phyloP scores from a whole-genome alignment of 2,888 invertebrate genomes.

The Mythimna ferrago region DNA sequence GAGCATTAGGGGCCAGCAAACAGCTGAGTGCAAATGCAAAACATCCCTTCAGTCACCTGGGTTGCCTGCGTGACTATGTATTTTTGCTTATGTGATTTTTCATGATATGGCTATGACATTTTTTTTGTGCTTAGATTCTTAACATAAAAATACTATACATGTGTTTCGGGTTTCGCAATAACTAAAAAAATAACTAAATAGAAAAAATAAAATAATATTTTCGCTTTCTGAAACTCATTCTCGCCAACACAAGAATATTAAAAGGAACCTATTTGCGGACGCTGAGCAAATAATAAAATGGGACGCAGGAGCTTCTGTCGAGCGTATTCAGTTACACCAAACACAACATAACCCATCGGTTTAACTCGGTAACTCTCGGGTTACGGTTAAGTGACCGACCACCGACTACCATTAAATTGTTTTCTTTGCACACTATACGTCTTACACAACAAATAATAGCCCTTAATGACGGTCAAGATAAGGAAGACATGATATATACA shows the following conservation, averaged over 20 bases:
- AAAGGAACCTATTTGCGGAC: slow-evolving; percentile 70
- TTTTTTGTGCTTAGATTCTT: no score
- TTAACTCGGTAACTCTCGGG: slow-evolving; percentile 72
- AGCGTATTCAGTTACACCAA: slow-evolving; percentile 84
- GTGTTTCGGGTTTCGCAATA: no score
- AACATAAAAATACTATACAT: no score
- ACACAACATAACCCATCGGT: slow-evolving; percentile 86
- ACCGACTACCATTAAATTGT: slow-evolving; percentile 88
- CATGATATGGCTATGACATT: no score
- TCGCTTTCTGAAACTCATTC: slow-evolving; percentile 31
- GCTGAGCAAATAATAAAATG: slow-evolving; percentile 78
- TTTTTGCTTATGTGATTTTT: no score
- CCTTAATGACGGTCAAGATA: slow-evolving; percentile 62
- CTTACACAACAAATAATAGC: slow-evolving; percentile 71
- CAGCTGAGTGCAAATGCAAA: no score
- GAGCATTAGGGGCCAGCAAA: no score
- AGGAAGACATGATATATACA: slow-evolving; percentile 40
- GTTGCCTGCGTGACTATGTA: no score
- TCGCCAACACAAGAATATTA: slow-evolving; percentile 37
- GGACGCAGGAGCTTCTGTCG: slow-evolving; percentile 84
- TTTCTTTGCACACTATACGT: slow-evolving; percentile 80
- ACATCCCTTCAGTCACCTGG: no score
- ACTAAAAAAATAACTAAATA: no score
- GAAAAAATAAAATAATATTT: background rate
- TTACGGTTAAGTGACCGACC: slow-evolving; percentile 89